Evolutionary conservation across 2,797 vertebrate species (phyloP), one percentile per base, ranked within the genome.

Genomic region (Oceanodroma leucorhoa): DNA sequence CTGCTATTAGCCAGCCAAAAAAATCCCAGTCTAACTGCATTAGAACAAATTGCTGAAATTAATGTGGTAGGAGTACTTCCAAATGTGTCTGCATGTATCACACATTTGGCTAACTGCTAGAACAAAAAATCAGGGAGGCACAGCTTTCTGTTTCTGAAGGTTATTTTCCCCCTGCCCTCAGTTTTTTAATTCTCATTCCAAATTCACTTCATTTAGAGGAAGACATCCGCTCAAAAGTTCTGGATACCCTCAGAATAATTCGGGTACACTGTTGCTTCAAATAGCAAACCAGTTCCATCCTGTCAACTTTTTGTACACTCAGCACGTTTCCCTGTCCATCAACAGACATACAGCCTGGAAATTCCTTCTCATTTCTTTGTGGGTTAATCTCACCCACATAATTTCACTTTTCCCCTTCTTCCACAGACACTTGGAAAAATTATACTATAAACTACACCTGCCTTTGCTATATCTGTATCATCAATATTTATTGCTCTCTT

Each of bases 11-110:
- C 55, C 58, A 94, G 62, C 14, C 51, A 86, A 71, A 83, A 84
- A 73, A 72, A 54, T n/a, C 53, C 64, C 70, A 75, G 34, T 73
- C 66, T 69, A 54, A 84, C 24, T 55, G 69, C 62, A 87, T 75
- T 75, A 93, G 79, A 94, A 87, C 54, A 89, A 95, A 84, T 38
- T 66, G 79, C 77, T 89, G 94, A 83, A 75, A 89, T 84, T 69
- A 76, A 58, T 73, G 82, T 30, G 43, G 72, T 65, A 72, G 87
- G 76, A 93, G 57, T 36, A 34, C 70, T 91, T 95, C 76, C 72
- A 94, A 91, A 86, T 34, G 46, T 55, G 54, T 50, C 86, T 87
- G 69, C 23, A 7, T 36, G 83, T 36, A 62, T 76, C 86, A 65
- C 36, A 14, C 24, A 20, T 73, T 57, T 73, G 70, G 65, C 58